phyloP scores from a whole-genome alignment of 2,797 vertebrate species.

The Gila robusta region DNA sequence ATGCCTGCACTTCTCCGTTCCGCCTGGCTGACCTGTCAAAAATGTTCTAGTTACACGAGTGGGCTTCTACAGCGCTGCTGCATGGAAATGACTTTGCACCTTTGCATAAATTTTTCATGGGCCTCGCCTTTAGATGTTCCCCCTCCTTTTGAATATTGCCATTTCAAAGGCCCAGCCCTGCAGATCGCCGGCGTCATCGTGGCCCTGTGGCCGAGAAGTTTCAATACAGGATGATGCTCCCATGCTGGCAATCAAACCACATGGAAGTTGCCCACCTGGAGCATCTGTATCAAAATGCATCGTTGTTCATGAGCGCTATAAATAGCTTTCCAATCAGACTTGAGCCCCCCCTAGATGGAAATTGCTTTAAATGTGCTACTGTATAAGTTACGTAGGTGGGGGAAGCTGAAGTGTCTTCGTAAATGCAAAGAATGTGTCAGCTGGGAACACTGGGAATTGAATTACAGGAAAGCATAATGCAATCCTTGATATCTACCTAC shows the following conservation, averaged over 20 bases:
- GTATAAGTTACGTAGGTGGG: slow-evolving; percentile 35
- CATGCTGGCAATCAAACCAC: slow-evolving; percentile 16
- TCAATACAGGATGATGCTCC: not conserved
- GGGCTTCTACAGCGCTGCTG: slow-evolving; percentile 37
- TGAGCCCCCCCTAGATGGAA: slow-evolving; percentile 18
- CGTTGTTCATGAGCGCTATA: slow-evolving; percentile 26
- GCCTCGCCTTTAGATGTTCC: slow-evolving; percentile 29
- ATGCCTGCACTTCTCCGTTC: slow-evolving; percentile 55
- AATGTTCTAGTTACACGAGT: slow-evolving; percentile 40
- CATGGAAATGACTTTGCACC: slow-evolving; percentile 54
- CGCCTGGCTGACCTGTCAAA: slow-evolving; percentile 56
- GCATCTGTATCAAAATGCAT: slow-evolving; percentile 22
- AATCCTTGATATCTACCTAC: slow-evolving; percentile 64
- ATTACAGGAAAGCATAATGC: slow-evolving; percentile 63
- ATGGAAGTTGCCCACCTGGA: slow-evolving; percentile 31
- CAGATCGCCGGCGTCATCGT: not conserved
- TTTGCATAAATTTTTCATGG: slow-evolving; percentile 58
- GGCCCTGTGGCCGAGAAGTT: slow-evolving; percentile 13
- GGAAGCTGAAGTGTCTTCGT: slow-evolving; percentile 54
- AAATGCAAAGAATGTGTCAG: slow-evolving; percentile 59
- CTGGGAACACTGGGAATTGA: slow-evolving; percentile 59
- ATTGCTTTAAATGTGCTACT: slow-evolving; percentile 36
- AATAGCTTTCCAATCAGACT: slow-evolving; percentile 44
- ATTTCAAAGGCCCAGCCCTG: slow-evolving; percentile 10
- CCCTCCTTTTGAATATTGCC: slow-evolving; percentile 18